Conservation (phyloP, 1,140 invertebrate species). For the Oryctes rhinoceros region DNA sequence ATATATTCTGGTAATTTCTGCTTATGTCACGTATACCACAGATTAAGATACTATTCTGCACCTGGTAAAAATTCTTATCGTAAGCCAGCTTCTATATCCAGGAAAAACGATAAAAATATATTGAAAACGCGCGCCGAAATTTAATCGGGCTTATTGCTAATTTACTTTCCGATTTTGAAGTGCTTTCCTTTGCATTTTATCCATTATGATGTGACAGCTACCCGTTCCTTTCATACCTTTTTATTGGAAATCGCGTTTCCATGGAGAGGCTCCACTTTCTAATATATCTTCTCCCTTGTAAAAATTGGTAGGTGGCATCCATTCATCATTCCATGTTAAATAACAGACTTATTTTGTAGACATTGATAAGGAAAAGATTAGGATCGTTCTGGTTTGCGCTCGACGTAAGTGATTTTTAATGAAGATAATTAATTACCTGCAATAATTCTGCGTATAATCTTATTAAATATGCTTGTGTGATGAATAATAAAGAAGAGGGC, state of each 20-base stretch:
- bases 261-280: background rate
- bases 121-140: background rate
- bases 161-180: background rate
- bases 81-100: too few species aligned
- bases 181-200: background rate
- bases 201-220: slow-evolving; percentile 14
- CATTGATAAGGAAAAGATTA: slow-evolving; percentile 1
- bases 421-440: background rate
- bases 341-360: background rate
- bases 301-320: background rate
- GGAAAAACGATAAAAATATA: background rate
- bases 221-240: background rate
- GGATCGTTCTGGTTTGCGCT: background rate
- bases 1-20: too few species aligned
- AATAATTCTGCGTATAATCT: too few species aligned
- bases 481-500: too few species aligned
- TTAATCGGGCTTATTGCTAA: background rate
- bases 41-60: too few species aligned
- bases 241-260: background rate
- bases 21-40: too few species aligned
- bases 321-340: background rate
- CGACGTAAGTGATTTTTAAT: background rate
- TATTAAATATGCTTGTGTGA: too few species aligned
- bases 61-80: too few species aligned
- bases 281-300: background rate